phyloP scores from a whole-genome alignment of 2,113 vertebrate species.

The Corynorhinus townsendii region DNA sequence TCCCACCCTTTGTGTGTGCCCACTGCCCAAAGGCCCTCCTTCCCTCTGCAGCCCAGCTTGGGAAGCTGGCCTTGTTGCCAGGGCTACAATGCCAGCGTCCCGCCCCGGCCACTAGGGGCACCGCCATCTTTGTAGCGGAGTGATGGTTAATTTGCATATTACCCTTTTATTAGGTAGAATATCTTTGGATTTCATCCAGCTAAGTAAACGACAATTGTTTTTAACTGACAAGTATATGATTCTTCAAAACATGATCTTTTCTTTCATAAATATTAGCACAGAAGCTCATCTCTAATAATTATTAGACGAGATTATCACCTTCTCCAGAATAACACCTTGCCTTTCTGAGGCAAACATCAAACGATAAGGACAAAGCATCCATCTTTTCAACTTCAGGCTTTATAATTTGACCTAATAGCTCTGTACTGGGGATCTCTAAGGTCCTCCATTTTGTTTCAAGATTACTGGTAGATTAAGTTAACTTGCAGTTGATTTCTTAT shows the following conservation, averaged over 20 bases:
- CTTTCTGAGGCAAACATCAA: background rate
- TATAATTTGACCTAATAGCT: constrained; percentile 7
- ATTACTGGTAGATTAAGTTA: constrained; percentile 16
- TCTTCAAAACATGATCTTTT: background rate
- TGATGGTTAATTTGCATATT: no score
- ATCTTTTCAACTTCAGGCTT: background rate
- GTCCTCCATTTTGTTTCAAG: background rate
- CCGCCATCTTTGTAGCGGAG: no score
- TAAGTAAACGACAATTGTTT: constrained; percentile 7
- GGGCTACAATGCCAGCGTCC: no score
- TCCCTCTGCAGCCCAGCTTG: no score
- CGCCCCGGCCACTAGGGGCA: no score
- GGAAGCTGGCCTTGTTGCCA: no score
- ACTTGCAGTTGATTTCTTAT: background rate
- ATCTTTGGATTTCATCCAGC: background rate
- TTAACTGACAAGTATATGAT: background rate
- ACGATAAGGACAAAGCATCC: background rate
- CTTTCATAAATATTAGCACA: background rate
- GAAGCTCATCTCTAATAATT: constrained; percentile 1
- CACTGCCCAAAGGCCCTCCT: no score
- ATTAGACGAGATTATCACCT: constrained; percentile 41
- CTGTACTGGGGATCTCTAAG: background rate
- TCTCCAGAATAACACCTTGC: background rate
- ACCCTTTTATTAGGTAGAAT: no score
- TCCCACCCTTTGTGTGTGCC: no score